Conservation (phyloP, 2,888 invertebrate species). For the Sarcophaga caerulescens region DNA sequence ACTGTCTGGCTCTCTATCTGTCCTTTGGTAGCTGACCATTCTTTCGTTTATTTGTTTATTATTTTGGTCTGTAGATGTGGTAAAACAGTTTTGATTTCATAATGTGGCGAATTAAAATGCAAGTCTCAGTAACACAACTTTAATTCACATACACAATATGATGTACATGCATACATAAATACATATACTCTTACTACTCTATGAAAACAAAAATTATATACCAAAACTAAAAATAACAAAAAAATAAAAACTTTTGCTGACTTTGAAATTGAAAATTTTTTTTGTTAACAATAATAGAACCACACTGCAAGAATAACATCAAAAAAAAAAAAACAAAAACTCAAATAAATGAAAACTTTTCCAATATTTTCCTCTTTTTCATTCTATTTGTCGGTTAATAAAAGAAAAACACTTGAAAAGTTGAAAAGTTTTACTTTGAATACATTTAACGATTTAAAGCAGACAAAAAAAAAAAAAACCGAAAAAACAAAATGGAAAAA, state of each 20-base stretch:
- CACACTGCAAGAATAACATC: too few relatives aligned
- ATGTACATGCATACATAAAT: too few relatives aligned
- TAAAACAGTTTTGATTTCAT: constrained; percentile 6
- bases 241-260: constrained; percentile 58
- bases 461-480: not conserved
- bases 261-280: constrained; percentile 65
- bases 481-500: constrained; percentile 16
- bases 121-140: not conserved
- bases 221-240: not conserved
- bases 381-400: constrained; percentile 43
- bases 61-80: not conserved
- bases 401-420: constrained; percentile 56
- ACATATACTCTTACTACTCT: too few relatives aligned
- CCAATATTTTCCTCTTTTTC: constrained; percentile 13
- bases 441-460: constrained; percentile 39
- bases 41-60: not conserved
- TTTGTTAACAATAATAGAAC: too few relatives aligned
- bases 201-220: too few relatives aligned
- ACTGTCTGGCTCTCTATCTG: not conserved
- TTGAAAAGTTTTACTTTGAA: constrained; percentile 51
- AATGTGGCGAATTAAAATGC: constrained; percentile 50
- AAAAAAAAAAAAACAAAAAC: too few relatives aligned
- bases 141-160: constrained; percentile 4
- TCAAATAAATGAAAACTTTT: too few relatives aligned
- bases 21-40: not conserved